phyloP scores from a whole-genome alignment of 1,140 invertebrate species.

The Drosophila santomea region DNA sequence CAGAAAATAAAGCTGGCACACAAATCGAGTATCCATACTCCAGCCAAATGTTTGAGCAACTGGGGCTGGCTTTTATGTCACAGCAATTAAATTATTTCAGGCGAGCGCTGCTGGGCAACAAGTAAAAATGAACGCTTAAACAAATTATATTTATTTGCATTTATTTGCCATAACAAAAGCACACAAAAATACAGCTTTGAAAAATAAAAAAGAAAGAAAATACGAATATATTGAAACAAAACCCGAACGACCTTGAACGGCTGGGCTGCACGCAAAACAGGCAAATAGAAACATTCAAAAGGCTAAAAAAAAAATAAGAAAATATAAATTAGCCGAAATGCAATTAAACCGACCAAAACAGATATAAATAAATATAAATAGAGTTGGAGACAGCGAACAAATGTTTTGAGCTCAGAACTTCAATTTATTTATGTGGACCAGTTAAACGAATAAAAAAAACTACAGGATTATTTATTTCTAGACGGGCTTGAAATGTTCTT shows the following conservation, averaged over 20 bases:
- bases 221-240: slow-evolving; percentile 37
- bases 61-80: slow-evolving; percentile 46
- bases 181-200: slow-evolving; percentile 9
- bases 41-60: slow-evolving; percentile 45
- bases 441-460: slow-evolving; percentile 36
- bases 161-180: slow-evolving; percentile 57
- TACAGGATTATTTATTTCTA: neutral
- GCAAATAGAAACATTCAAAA: slow-evolving; percentile 34
- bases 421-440: slow-evolving; percentile 28
- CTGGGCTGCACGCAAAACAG: slow-evolving; percentile 32
- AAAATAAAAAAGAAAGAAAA: slow-evolving; percentile 8
- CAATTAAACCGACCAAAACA: slow-evolving; percentile 44
- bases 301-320: slow-evolving; percentile 24
- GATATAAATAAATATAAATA: slow-evolving; percentile 61
- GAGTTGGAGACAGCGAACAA: slow-evolving; percentile 24
- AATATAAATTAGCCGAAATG: slow-evolving; percentile 40
- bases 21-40: slow-evolving; percentile 3
- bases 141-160: slow-evolving; percentile 68
- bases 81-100: slow-evolving; percentile 63
- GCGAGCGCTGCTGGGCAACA: slow-evolving; percentile 25
- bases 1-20: slow-evolving; percentile 31
- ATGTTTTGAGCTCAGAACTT: slow-evolving; percentile 50
- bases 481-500: neutral
- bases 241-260: slow-evolving; percentile 43
- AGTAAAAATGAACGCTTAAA: slow-evolving; percentile 42